These are phyloP conservation scores for Sapajus apella DNA, from an alignment of 2,113 vertebrate species.

Conservation along the genomic window DNA sequence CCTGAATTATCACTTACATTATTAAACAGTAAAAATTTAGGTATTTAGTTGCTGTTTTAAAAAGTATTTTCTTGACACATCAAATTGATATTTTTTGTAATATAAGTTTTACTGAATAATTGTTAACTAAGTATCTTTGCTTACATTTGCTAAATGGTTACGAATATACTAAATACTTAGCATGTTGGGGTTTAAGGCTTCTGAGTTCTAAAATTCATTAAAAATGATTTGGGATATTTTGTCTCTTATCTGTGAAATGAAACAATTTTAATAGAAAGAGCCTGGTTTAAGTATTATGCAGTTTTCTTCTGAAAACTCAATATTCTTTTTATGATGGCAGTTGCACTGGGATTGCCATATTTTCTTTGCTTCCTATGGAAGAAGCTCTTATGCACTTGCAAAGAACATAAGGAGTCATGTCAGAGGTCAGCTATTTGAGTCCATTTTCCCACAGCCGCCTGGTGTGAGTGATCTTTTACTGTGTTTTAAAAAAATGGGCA, in stretches of 20 bases:
- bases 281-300: constrained; percentile 23
- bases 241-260: background rate
- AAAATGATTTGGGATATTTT: constrained; percentile 42
- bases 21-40: constrained; percentile 38
- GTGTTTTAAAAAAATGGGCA: constrained; percentile 83
- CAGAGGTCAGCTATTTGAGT: constrained; percentile 92
- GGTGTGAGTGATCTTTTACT: constrained; percentile 86
- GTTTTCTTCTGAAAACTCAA: constrained; percentile 47
- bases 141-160: constrained; percentile 14
- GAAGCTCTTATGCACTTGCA: constrained; percentile 58
- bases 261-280: constrained; percentile 31
- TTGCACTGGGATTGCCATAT: background rate
- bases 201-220: constrained; percentile 36
- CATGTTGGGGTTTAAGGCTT: constrained; percentile 24
- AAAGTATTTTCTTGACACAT: constrained; percentile 28
- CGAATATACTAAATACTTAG: background rate
- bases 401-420: constrained; percentile 86
- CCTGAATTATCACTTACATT: constrained; percentile 22
- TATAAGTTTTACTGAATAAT: constrained; percentile 34
- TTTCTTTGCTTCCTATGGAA: constrained; percentile 56
- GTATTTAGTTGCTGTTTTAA: constrained; percentile 25
- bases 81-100: constrained; percentile 38
- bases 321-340: background rate
- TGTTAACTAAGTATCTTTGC: constrained; percentile 17
- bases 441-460: constrained; percentile 88